A percentile compares a stretch with the other conserved stretches of the same genome.
Conservation (phyloP, 2,797 vertebrate genomes). For the Streptopelia turtur region DNA sequence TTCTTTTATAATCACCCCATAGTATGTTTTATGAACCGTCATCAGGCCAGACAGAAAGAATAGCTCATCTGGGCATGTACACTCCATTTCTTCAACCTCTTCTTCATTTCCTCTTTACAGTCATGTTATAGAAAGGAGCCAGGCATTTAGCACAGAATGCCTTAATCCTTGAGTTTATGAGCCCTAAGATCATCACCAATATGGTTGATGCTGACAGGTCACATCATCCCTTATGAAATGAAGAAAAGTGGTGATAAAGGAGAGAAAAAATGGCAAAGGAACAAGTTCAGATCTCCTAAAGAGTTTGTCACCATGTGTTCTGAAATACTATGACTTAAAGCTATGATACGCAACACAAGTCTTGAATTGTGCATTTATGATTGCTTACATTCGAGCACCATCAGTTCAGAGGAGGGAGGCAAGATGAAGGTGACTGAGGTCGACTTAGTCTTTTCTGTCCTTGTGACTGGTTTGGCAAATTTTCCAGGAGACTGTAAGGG, state of each 20-base stretch:
- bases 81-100: constrained; percentile 39
- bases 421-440: background rate
- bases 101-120: constrained; percentile 12
- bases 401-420: background rate
- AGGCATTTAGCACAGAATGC: constrained; percentile 2
- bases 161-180: constrained; percentile 41
- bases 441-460: background rate
- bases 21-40: constrained; percentile 44
- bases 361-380: constrained; percentile 10
- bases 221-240: background rate
- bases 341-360: background rate
- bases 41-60: constrained; percentile 15
- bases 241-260: constrained; percentile 23
- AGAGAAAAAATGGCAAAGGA: constrained; percentile 10
- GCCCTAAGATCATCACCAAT: background rate
- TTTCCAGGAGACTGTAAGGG: background rate
- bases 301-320: background rate
- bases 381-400: background rate
- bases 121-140: background rate
- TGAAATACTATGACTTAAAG: constrained; percentile 46
- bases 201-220: background rate
- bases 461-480: constrained; percentile 20
- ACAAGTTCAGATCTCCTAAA: constrained; percentile 30
- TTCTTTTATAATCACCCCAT: constrained; percentile 43
- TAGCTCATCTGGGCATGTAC: constrained; percentile 35